Evolutionary conservation across 2,797 vertebrate species (phyloP).

Genomic region (Sphenodon punctatus): DNA sequence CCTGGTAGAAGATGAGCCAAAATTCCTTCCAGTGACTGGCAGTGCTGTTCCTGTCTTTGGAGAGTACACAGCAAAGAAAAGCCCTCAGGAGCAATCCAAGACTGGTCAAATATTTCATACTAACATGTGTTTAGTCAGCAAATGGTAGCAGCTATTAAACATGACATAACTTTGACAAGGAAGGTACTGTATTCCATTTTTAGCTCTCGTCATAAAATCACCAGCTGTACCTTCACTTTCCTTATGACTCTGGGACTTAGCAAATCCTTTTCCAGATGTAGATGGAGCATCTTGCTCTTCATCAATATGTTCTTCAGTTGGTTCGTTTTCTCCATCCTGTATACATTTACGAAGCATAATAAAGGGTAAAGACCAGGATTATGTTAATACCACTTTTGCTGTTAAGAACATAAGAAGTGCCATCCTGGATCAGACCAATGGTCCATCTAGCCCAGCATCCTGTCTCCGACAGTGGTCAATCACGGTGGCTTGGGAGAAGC

Average conservation of each 20-base stretch:
- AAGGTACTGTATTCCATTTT: not conserved
- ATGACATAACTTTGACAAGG: not conserved
- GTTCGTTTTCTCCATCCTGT: constrained; percentile 62
- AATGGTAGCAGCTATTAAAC: not conserved
- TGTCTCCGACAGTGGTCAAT: too few species aligned
- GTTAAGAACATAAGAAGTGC: too few species aligned
- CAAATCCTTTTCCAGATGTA: constrained; percentile 68
- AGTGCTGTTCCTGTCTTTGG: not conserved
- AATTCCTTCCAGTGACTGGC: not conserved
- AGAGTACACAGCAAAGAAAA: not conserved
- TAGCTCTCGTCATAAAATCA: not conserved
- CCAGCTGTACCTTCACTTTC: constrained; percentile 63
- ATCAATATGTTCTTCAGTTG: constrained; percentile 59
- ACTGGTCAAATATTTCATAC: not conserved
- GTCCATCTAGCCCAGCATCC: too few species aligned
- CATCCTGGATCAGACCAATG: too few species aligned
- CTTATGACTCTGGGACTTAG: constrained; percentile 50
- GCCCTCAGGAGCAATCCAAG: not conserved
- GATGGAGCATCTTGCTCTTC: constrained; percentile 66
- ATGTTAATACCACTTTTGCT: fast-evolving
- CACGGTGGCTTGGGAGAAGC: too few species aligned
- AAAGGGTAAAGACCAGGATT: not conserved
- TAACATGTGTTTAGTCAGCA: not conserved
- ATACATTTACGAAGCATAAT: not conserved
- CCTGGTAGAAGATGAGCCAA: too few species aligned